These are phyloP conservation scores for Galago senegalensis DNA, from an alignment of 2,797 vertebrate species.

Conservation along the genomic window DNA sequence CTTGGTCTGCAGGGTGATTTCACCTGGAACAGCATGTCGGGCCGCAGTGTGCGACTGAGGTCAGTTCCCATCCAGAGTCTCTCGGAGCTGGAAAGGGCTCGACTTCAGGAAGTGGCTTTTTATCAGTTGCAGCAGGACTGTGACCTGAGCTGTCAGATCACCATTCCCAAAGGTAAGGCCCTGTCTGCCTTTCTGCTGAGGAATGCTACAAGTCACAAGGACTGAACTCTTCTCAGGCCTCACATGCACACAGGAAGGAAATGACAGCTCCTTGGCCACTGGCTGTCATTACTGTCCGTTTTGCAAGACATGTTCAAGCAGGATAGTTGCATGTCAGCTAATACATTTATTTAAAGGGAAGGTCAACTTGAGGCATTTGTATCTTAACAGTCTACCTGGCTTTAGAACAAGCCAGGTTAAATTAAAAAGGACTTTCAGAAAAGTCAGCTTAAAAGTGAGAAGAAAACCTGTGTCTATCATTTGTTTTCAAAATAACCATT, in stretches of 20 bases:
- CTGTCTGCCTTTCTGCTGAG: slow-evolving; percentile 37
- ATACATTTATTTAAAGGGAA: slow-evolving; percentile 45
- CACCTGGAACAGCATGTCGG: slow-evolving; percentile 97
- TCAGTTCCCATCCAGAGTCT: slow-evolving; percentile 97
- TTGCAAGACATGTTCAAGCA: slow-evolving; percentile 61
- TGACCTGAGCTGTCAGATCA: slow-evolving; percentile 97
- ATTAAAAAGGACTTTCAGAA: background rate
- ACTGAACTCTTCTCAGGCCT: background rate
- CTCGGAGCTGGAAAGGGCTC: slow-evolving; percentile 96
- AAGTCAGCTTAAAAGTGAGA: slow-evolving; percentile 9
- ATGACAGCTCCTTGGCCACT: background rate
- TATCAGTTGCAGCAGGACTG: slow-evolving; percentile 95
- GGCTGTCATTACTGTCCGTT: slow-evolving; percentile 34
- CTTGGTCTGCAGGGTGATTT: slow-evolving; percentile 94
- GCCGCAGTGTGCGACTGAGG: slow-evolving; percentile 94
- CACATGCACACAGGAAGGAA: slow-evolving; percentile 74
- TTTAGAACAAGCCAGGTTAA: background rate
- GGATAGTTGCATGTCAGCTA: background rate
- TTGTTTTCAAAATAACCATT: slow-evolving; percentile 32
- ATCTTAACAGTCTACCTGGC: background rate
- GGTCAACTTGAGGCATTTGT: background rate
- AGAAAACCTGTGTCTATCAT: background rate
- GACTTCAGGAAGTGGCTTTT: slow-evolving; percentile 97
- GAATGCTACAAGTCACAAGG: slow-evolving; percentile 48
- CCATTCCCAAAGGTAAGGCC: slow-evolving; percentile 97